A percentile compares a stretch with the other conserved stretches of the same genome.
phyloP scores from a whole-genome alignment of 2,888 invertebrate species.

The Tethea ocularis region DNA sequence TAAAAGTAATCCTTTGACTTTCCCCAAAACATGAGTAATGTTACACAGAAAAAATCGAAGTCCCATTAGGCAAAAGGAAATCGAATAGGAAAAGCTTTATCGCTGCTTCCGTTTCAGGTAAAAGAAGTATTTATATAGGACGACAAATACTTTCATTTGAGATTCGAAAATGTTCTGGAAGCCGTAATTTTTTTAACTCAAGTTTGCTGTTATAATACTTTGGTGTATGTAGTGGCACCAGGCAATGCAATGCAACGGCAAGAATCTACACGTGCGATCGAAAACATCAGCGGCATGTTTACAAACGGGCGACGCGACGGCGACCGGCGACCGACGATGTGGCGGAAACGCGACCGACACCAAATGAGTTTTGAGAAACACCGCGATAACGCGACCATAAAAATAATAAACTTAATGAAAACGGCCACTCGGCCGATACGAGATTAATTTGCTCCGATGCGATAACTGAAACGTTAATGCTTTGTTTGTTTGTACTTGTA shows the following conservation, averaged over 20 bases:
- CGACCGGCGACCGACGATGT: neutral
- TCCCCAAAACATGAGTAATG: too few relatives aligned
- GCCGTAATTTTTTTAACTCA: neutral
- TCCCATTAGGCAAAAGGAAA: too few relatives aligned
- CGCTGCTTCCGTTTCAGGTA: too few relatives aligned
- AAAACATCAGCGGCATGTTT: neutral
- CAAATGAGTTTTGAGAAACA: neutral
- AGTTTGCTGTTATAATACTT: neutral
- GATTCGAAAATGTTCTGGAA: too few relatives aligned
- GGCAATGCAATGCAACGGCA: neutral
- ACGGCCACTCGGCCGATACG: neutral
- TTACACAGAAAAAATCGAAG: too few relatives aligned
- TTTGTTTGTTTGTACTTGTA: neutral
- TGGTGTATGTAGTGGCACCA: too few relatives aligned
- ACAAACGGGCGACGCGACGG: neutral
- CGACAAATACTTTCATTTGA: too few relatives aligned
- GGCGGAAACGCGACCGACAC: neutral
- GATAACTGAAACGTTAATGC: neutral
- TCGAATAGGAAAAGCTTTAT: too few relatives aligned
- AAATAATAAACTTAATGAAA: constrained; percentile 5
- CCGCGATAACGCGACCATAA: neutral
- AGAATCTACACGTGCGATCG: constrained; percentile 3
- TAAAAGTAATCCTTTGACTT: too few relatives aligned
- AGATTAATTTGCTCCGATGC: neutral
- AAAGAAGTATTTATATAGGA: too few relatives aligned